Conservation (phyloP, 2,113 vertebrate genomes). For the Caracal caracal region DNA sequence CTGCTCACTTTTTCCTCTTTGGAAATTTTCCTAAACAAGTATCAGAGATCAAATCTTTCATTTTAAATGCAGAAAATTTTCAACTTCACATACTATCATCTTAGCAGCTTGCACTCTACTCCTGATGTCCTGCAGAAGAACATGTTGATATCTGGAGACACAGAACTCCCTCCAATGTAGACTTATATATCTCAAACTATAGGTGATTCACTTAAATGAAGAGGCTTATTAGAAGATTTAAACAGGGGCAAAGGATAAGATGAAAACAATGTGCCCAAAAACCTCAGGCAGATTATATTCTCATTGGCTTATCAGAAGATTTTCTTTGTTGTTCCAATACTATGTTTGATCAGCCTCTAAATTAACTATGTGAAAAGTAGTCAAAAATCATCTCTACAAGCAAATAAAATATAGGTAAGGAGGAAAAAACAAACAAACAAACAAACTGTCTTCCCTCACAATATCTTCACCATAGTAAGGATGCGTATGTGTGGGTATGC, state of each 20-base stretch:
- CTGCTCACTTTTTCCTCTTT: neutral
- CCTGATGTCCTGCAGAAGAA: neutral
- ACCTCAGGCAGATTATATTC: neutral
- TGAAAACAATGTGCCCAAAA: neutral
- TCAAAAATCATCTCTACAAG: slow-evolving; percentile 30
- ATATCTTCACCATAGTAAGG: neutral
- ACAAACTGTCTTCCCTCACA: neutral
- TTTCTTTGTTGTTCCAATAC: neutral
- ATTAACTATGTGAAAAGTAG: neutral
- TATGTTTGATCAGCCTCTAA: neutral
- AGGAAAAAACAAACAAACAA: neutral
- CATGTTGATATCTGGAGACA: neutral
- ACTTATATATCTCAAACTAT: neutral
- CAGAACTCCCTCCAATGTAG: neutral
- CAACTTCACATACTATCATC: neutral
- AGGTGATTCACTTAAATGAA: neutral
- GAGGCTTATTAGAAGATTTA: neutral
- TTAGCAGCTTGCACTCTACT: neutral
- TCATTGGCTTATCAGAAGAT: neutral
- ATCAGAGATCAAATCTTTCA: neutral
- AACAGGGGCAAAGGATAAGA: neutral
- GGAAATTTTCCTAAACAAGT: neutral
- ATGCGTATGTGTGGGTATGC: neutral
- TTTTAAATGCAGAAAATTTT: neutral
- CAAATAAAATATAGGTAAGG: neutral